Evolutionary conservation across 2,797 vertebrate species (phyloP).

Genomic region (Chromobotia macracanthus): DNA sequence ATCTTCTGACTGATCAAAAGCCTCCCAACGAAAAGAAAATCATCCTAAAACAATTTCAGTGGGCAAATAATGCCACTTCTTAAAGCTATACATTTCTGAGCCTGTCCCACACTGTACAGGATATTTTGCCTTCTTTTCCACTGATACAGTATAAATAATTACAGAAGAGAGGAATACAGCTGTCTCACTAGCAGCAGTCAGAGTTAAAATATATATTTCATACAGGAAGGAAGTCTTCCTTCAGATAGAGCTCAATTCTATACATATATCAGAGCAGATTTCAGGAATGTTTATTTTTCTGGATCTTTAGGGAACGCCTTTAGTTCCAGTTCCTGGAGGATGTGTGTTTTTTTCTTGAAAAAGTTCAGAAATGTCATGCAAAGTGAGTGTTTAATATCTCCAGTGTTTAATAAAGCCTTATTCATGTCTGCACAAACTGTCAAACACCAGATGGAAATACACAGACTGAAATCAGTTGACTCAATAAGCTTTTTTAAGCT

Average conservation of each 20-base stretch:
- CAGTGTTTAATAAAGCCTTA: slow-evolving; percentile 23
- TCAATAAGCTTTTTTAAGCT: too few species aligned
- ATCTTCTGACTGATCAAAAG: too few species aligned
- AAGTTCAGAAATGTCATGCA: slow-evolving; percentile 13
- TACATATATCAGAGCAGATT: slow-evolving; percentile 42
- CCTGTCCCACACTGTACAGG: too few species aligned
- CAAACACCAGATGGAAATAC: too few species aligned
- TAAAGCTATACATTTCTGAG: too few species aligned
- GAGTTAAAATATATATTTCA: slow-evolving; percentile 53
- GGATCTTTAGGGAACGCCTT: slow-evolving; percentile 52
- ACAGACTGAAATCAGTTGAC: too few species aligned
- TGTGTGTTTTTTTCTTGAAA: slow-evolving; percentile 49
- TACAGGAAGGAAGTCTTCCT: slow-evolving; percentile 57
- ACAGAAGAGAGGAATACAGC: slow-evolving; percentile 47
- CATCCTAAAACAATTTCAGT: too few species aligned
- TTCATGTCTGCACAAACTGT: slow-evolving; percentile 13
- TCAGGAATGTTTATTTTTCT: slow-evolving; percentile 52
- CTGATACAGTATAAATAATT: slow-evolving; percentile 62
- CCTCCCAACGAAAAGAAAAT: too few species aligned
- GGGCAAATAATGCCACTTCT: too few species aligned
- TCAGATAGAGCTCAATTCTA: slow-evolving; percentile 56
- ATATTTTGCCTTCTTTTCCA: too few species aligned
- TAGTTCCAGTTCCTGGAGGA: slow-evolving; percentile 37
- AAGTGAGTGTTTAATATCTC: slow-evolving; percentile 4
- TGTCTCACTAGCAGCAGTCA: slow-evolving; percentile 44